Evolutionary conservation across 2,888 invertebrate genomes (phyloP), one percentile per base, ranked within the genome.

Genomic region (Luperina nickerlii): DNA sequence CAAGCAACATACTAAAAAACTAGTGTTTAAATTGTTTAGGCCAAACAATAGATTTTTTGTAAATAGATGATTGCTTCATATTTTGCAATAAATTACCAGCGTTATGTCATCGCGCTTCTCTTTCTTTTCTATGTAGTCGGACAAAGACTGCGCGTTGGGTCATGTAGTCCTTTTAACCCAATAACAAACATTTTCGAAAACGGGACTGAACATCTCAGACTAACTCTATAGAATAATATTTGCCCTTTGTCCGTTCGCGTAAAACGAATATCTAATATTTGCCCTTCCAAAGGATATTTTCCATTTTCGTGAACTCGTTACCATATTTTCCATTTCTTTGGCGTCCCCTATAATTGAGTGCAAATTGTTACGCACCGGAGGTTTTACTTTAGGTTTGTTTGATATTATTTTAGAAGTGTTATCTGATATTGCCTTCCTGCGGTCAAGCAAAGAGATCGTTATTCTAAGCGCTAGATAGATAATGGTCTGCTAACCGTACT

Each of bases 251-350:
- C 76, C 78, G 77, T 79, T 87, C 63, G 69, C 71, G 70, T 70
- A 84, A 79, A 79, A 73, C 20, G 82, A 85, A 76, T 79, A 75
- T 69, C 38, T 70, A 79, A 78, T 78, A 72, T 78, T 79, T 70
- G 81, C 74, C 65, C 74, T 84, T 84, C 81, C 86, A 81, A 74
- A 79, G 77, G 66, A 77, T 67, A 88, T 81, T 87, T 83, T 67
- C 73, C 78, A 74, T 84, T 87, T 88, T 81, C 79, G 57, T 27
- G 74, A 85, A 77, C 77, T 86, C 86, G 84, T 81, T 86, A 88
- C 76, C 87, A 88, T 90, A 88, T 90, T 89, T 83, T 81, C 90
- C 86, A 90, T 90, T 90, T 90, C 78, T 86, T 89, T 86, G 87
- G 83, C 81, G 86, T 83, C 85, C 80, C 72, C 82, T 85, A 79